Conservation (phyloP, 1,140 invertebrate genomes). For the Panagrolaimus sp. region DNA sequence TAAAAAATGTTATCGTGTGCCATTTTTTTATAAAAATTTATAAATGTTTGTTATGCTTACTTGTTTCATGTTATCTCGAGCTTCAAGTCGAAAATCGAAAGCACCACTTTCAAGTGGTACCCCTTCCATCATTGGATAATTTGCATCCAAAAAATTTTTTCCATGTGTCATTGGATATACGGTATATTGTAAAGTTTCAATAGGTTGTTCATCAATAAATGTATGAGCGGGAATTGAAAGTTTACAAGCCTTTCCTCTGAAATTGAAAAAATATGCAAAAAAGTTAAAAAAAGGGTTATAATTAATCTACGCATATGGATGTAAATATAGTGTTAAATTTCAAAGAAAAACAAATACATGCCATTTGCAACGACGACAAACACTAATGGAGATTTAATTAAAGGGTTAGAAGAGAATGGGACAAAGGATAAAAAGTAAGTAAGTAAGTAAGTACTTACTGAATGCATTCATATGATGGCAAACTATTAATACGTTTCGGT, state of each 20-base stretch:
- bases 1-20: too few relatives aligned
- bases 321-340: too few relatives aligned
- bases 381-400: too few relatives aligned
- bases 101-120: neutral
- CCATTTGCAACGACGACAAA: too few relatives aligned
- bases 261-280: neutral
- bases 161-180: conserved; percentile 1
- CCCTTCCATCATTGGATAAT: conserved; percentile 3
- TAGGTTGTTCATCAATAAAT: conserved; percentile 1
- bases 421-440: too few relatives aligned
- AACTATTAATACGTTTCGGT: neutral
- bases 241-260: neutral
- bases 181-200: neutral
- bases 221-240: neutral
- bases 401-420: too few relatives aligned
- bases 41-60: neutral
- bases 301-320: too few relatives aligned
- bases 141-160: neutral
- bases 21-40: too few relatives aligned
- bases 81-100: conserved; percentile 1
- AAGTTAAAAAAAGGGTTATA: too few relatives aligned
- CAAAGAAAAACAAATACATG: too few relatives aligned
- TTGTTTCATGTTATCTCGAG: conserved; percentile 5
- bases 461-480: conserved; percentile 3
- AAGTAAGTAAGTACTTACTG: too few relatives aligned